Base-by-base conservation (phyloP, 2,888 invertebrate genomes). In the Himalopsyche japonica region DNA sequence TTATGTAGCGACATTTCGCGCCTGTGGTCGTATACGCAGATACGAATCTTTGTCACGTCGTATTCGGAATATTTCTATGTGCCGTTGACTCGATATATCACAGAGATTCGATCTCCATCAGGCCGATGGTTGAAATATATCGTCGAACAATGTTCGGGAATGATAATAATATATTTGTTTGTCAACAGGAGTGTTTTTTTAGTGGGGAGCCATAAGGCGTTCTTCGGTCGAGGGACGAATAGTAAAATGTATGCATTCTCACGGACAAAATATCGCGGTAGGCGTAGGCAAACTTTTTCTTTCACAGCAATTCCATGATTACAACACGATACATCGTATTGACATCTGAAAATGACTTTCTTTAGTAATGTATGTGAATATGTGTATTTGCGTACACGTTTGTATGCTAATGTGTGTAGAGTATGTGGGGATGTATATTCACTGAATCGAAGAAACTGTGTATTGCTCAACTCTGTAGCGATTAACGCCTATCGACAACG, bases 11-110 rank as follows among this genome's bases (percentile, higher is more conserved):
- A 32, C 27, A 76, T 34, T 30, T 32, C 34, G 32, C 76, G 76
- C 76, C 76, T 34, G 32, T 12, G 57, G 24, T 24, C 24, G 57
- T 15, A 43, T 57, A 3, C 20, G 1, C 57, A n/a, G 57, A 57
- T 57, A 57, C 24, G 57, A 57, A 57, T 57, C 57, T 57, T 57
- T 57, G 57, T 57, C 57, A 57, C 57, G 57, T 57, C n/a, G 57
- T 5, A 20, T 57, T 57, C 57, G n/a, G 57, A 57, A 57, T 57
- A 48, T 49, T 32, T 20, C 18, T 15, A 49, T 34, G 77, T 34
- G 47, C 76, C 47, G 82, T 57, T 34, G 47, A 32, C 32, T 57
- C 84, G 82, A 86, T 86, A 86, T 84, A 86, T 86, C 85, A 86
- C 85, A 15, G 47, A 86, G 85, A 86, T 86, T 82, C 77, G 76